Conservation (phyloP, 2,113 vertebrate genomes). For the Heterocephalus glaber region DNA sequence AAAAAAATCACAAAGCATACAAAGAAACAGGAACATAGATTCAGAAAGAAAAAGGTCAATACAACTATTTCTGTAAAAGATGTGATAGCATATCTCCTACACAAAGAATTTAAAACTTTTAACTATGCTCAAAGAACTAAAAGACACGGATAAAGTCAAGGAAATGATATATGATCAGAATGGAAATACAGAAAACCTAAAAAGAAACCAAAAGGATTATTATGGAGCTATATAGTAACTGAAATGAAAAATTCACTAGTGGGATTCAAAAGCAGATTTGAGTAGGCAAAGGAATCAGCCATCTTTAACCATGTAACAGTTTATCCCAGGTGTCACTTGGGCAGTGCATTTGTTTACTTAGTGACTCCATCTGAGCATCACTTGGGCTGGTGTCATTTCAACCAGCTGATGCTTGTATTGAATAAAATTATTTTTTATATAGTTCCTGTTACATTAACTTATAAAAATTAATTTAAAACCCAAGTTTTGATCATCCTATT, state of each 20-base stretch:
- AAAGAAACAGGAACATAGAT: slow-evolving; percentile 7
- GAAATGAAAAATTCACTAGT: not conserved
- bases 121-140: not conserved
- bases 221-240: not conserved
- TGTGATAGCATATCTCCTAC: not conserved
- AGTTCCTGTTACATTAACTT: not conserved
- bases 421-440: not conserved
- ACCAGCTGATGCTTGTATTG: not conserved
- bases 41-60: not conserved
- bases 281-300: not conserved
- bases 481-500: not conserved
- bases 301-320: not conserved
- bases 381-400: not conserved
- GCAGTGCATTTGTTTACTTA: not conserved
- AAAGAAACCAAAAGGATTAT: not conserved
- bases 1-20: not conserved
- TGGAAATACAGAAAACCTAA: not conserved
- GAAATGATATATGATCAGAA: not conserved
- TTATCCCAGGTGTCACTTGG: not conserved
- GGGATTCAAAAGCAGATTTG: not conserved
- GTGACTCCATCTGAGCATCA: not conserved
- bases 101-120: slow-evolving; percentile 36
- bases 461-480: not conserved
- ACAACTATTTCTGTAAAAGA: not conserved
- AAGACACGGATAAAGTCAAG: not conserved